Conservation (phyloP, 2,113 vertebrate species). For the Coptodon bakossiorum region DNA sequence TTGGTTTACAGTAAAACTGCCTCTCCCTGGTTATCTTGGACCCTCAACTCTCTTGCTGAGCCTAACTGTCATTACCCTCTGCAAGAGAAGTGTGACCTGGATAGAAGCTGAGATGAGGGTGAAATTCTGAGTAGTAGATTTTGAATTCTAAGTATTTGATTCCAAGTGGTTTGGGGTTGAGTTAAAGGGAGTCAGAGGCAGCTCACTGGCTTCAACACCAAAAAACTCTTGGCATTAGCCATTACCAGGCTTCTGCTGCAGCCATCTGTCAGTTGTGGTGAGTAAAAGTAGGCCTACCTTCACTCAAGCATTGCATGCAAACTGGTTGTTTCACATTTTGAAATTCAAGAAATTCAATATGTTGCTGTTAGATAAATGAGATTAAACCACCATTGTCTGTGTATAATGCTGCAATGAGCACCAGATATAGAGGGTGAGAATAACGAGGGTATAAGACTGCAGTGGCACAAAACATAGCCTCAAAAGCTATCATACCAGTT, state of each 20-base stretch:
- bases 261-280: neutral
- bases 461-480: neutral
- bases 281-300: neutral
- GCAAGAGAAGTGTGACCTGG: slow-evolving; percentile 8
- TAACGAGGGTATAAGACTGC: neutral
- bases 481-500: neutral
- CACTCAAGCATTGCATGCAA: neutral
- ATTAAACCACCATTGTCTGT: neutral
- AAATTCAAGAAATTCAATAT: neutral
- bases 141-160: neutral
- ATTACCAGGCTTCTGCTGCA: neutral
- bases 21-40: slow-evolving; percentile 19
- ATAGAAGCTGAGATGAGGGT: neutral
- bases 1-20: slow-evolving; percentile 21
- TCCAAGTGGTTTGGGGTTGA: neutral
- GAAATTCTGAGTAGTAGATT: neutral
- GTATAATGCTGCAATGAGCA: neutral
- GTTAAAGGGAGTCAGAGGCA: neutral
- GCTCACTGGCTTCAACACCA: neutral
- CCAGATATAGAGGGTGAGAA: neutral
- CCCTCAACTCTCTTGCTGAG: neutral
- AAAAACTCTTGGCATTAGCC: neutral
- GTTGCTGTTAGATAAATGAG: neutral
- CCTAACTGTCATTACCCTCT: neutral
- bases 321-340: neutral